Evolutionary conservation across 92 coral and sea anemone species (phyloP), one percentile per base, ranked within the genome.

Genomic region (Phenganax marumi): DNA sequence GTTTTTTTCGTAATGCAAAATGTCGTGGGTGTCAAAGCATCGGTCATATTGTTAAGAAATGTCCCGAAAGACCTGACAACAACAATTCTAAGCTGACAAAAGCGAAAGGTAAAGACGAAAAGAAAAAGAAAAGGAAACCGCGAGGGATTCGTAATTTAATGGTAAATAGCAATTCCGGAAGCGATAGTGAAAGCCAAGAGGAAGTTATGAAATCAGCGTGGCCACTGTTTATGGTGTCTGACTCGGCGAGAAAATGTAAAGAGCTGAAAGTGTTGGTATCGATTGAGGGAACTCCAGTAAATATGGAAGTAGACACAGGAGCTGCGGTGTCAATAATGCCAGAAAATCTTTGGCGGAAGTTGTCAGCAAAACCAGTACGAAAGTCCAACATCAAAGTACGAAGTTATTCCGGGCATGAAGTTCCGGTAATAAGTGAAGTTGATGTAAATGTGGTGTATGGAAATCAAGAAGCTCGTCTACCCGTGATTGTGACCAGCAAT

Each of bases 21-120:
- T 73, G 84, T 22, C 86, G 79, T 50, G 63, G 79, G 24, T 88
- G 91, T 69, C 77, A 88, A 47, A 79, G 63, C 62, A 5, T 21
- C 19, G 88, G 88, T 0, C 88, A 88, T 80, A 88, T 79, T 22
- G 57, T 21, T 23, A 78, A 78, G 75, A 62, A 86, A 62, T 86
- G 77, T 72, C 83, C 86, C 33, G 83, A 74, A 8, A 81, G 84
- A 51, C 23, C 19, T 79, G 84, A 0, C 68, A 51, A 68, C 50
- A 63, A 56, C 16, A 22, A 47, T 17, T 57, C 48, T 12, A 55
- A 65, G 68, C 83, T 24, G 23, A 43, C 17, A 33, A 63, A 19
- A 8, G 33, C 43, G 43, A 54, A 79, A 60, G 68, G 12, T 14
- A 10, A 54, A 54, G n/a, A n/a, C 8, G 68, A 61, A 81, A 49